Base-by-base conservation (phyloP, 2,888 invertebrate genomes). In the Diarsia mendica region DNA sequence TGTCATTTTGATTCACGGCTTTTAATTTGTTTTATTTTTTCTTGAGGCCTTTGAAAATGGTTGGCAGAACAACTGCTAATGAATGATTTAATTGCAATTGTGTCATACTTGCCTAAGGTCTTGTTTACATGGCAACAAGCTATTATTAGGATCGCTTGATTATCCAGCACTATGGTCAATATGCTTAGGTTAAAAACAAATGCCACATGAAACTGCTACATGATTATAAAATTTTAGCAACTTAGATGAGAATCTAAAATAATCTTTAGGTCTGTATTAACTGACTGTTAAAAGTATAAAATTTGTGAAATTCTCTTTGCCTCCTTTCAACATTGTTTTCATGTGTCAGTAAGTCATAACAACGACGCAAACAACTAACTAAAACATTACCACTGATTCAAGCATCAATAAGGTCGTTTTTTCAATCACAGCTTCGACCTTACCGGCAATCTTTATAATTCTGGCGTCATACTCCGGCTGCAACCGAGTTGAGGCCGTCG, bases 391-490 rank as follows among this genome's bases (percentile, higher is more conserved):
- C 5, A 49, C 18, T 15, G 15, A 75, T 61, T 44, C 13, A 9
- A 20, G 15, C 3, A 48, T 64, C 10, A 64, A 44, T 78, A 72
- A 83, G 48, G 63, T 60, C 11, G 20, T 75, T 73, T 89, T 91
- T 90, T 90, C 84, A 85, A 84, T 89, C 91, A 58, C 93, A 97
- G 97, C 97, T n/a, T 97, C 97, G 66, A 91, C 97, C 79, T 93
- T 97, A 66, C 97, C 98, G 55, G 97, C 97, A 2, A 87, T 97
- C 77, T 97, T 97, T 89, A 97, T 97, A 66, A 95, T 97, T 82
- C 94, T 96, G 71, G 97, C 97, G 61, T 97, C 97, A 68, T 97
- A 97, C 89, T 97, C 97, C 3, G 97, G 97, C 60, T 97, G 97
- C 88, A 94, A 97, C 86, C 90, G 96, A 20, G 64, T 91, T 28